Evolutionary conservation across 30 jellyfish, hydroid and myxozoan species (phyloP), one percentile per base, ranked within the genome.

Genomic region (Chrysaora quinquecirrha): DNA sequence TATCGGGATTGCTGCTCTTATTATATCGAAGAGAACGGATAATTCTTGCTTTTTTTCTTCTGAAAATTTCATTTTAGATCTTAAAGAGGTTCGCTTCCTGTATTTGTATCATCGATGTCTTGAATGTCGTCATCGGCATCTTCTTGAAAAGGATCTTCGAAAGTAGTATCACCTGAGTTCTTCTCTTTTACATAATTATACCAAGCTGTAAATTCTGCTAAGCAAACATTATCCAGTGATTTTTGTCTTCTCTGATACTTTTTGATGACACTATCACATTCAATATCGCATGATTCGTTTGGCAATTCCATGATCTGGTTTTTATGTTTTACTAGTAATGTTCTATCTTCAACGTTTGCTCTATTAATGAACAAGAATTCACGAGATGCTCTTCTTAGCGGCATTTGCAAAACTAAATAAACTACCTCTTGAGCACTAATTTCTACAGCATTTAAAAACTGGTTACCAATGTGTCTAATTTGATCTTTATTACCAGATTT

Each of bases 361-460:
- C 81, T 75, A 32, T 75, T 75, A 0, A 75, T 32, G 19, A 75
- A 75, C 80, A 47, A 61, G 11, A 75, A n/a, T 19, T 48, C 48
- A 7, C 87, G 77, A 9, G 87, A 75, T 0, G 87, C 48, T 75
- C 76, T 75, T 30, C 87, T 75, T 0, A 75, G 65, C 12, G 87
- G 87, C 34, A 75, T 50, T 54, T 75, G 87, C 77, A 75, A 25
- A 23, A 50, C 25, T 25, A 75, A 30, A 56, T 75, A 75, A 11
- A 75, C 81, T 75, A 81, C 77, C 30, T 75, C 87, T 56, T 75
- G 87, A 0, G 87, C 87, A 75, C 87, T 75, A 38, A 75, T 30
- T 2, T 75, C 87, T 19, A 56, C 76, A 18, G 87, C 87, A 54
- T 75, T 49, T 34, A 75, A 35, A 31, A 75, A 75, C 1, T 75